Evolutionary conservation across 2,113 vertebrate genomes (phyloP).

Genomic region (Thalassoma bifasciatum): DNA sequence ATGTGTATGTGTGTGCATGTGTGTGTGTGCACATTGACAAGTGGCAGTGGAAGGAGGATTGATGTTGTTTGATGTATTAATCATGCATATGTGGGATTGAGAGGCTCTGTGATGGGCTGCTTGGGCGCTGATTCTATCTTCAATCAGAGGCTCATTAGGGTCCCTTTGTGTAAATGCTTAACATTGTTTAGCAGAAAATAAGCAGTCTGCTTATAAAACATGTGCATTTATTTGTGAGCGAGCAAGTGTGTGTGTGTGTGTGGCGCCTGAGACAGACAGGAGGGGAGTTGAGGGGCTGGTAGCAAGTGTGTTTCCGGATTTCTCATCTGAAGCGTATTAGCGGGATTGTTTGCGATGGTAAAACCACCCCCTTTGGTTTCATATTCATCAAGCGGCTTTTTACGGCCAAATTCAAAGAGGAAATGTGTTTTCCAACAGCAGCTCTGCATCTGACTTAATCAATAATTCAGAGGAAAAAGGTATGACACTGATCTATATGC

Average conservation of each 20-base stretch:
- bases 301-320: slow-evolving; percentile 27
- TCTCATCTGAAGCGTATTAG: slow-evolving; percentile 48
- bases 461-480: slow-evolving; percentile 70
- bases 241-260: slow-evolving; percentile 33
- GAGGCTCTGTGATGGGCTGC: slow-evolving; percentile 72
- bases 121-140: slow-evolving; percentile 74
- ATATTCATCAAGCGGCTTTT: slow-evolving; percentile 52
- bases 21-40: slow-evolving; percentile 48
- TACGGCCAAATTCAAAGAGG: slow-evolving; percentile 27
- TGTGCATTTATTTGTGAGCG: slow-evolving; percentile 32
- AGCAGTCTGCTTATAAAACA: slow-evolving; percentile 57
- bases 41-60: slow-evolving; percentile 67
- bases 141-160: slow-evolving; percentile 77
- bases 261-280: slow-evolving; percentile 28
- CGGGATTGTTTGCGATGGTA: slow-evolving; percentile 32
- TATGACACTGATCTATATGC: slow-evolving; percentile 65
- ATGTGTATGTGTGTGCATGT: slow-evolving; percentile 10
- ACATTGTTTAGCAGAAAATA: slow-evolving; percentile 72
- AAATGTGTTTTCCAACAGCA: slow-evolving; percentile 55
- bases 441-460: slow-evolving; percentile 46
- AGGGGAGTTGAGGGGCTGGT: not conserved
- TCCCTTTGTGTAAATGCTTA: slow-evolving; percentile 77
- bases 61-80: slow-evolving; percentile 82
- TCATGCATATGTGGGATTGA: slow-evolving; percentile 79
- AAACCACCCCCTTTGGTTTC: slow-evolving; percentile 25